phyloP scores from a whole-genome alignment of 2,797 vertebrate genomes.

The Spatula clypeata region DNA sequence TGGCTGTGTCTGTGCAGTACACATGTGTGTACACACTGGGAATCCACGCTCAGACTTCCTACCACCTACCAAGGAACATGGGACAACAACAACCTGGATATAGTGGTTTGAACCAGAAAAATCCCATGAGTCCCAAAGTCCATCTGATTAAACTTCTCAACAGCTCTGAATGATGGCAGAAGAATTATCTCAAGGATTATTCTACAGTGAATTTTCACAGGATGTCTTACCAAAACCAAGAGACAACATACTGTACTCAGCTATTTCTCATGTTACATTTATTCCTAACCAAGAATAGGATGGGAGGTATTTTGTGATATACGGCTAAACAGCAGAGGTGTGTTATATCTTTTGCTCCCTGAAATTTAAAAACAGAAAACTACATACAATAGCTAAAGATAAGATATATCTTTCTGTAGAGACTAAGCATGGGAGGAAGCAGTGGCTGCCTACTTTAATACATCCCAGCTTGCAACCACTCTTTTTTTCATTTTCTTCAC shows the following conservation, averaged over 20 bases:
- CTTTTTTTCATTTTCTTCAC: not conserved
- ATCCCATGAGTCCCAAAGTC: not conserved
- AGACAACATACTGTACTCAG: not conserved
- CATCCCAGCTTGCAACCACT: not conserved
- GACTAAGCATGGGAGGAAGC: not conserved
- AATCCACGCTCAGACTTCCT: accelerated
- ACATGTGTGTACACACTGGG: too few relatives aligned
- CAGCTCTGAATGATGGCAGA: not conserved
- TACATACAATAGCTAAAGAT: not conserved
- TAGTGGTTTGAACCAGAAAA: not conserved
- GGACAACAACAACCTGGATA: not conserved
- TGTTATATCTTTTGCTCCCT: not conserved
- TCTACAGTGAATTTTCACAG: not conserved
- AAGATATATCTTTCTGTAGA: not conserved
- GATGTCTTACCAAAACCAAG: not conserved
- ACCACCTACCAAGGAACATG: accelerated
- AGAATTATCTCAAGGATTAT: not conserved
- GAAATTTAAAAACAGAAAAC: not conserved
- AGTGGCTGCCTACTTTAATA: not conserved
- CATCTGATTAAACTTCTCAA: not conserved
- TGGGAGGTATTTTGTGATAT: not conserved
- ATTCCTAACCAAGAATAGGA: not conserved
- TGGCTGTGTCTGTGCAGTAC: not conserved
- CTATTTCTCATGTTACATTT: not conserved
- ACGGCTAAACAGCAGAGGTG: not conserved